These are phyloP conservation scores for Mesochorus sp. DNA, from an alignment of 2,888 invertebrate species.

Conservation along the genomic window DNA sequence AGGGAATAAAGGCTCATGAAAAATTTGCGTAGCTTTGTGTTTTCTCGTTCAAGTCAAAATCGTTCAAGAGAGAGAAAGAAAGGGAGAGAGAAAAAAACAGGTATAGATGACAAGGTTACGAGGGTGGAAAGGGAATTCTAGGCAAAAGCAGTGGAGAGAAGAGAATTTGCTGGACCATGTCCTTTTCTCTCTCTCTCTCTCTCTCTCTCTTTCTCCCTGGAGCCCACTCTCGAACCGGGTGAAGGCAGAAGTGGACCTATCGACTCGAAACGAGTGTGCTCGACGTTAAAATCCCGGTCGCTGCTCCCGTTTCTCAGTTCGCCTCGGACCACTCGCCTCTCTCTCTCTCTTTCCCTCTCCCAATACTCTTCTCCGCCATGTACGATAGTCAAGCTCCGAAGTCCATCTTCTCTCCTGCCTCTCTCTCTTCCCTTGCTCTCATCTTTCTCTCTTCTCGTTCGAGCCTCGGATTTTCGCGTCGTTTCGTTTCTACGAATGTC, in stretches of 20 bases:
- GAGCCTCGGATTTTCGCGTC: constrained; percentile 56
- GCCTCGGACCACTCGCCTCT: constrained; percentile 44
- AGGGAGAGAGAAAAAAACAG: too few relatives aligned
- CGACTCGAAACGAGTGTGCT: constrained; percentile 77
- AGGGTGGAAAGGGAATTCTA: constrained; percentile 40
- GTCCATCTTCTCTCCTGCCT: constrained; percentile 49
- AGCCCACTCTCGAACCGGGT: constrained; percentile 49
- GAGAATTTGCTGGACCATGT: constrained; percentile 74
- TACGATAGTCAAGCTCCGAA: constrained; percentile 41
- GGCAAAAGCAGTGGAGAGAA: constrained; percentile 60
- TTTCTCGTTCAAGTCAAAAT: constrained; percentile 64
- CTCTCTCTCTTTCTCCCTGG: background rate
- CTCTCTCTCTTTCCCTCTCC: constrained; percentile 52
- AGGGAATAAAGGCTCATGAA: constrained; percentile 50
- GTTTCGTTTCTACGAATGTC: constrained; percentile 57
- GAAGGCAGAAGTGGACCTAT: constrained; percentile 75
- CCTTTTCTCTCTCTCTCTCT: constrained; percentile 65
- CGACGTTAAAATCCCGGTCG: constrained; percentile 76
- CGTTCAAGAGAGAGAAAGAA: constrained; percentile 59
- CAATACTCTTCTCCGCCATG: constrained; percentile 38
- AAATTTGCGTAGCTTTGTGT: constrained; percentile 65
- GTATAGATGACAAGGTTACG: constrained; percentile 66
- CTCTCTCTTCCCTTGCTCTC: constrained; percentile 11
- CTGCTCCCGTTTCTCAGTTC: constrained; percentile 73
- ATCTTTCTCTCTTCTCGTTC: constrained; percentile 36